Percentiles rank a stretch among this genome's conserved stretches.
Evolutionary conservation across 2,888 invertebrate genomes (phyloP).

Genomic region (Oithona nana): DNA sequence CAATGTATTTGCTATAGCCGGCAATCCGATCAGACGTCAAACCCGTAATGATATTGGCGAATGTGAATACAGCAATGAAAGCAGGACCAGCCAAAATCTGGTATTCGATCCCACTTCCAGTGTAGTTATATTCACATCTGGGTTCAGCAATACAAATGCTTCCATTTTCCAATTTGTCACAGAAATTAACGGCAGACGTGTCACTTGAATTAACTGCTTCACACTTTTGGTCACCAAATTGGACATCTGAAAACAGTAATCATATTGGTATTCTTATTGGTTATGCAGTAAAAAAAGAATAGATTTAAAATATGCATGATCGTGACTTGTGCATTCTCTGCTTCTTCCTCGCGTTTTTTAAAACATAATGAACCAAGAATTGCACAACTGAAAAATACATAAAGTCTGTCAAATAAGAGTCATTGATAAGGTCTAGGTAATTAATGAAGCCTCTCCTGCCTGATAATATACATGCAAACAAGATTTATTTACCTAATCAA

Average conservation of each 20-base stretch:
- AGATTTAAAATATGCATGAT: too few relatives aligned
- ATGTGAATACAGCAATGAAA: constrained; percentile 74
- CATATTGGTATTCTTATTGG: too few relatives aligned
- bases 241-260: constrained; percentile 38
- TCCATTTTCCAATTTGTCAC: constrained; percentile 4
- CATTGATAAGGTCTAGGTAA: too few relatives aligned
- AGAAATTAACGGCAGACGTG: constrained; percentile 15
- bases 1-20: constrained; percentile 17
- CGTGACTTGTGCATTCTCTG: too few relatives aligned
- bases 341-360: too few relatives aligned
- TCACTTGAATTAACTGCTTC: constrained; percentile 28
- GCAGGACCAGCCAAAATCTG: constrained; percentile 79
- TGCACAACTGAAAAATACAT: too few relatives aligned
- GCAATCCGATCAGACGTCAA: constrained; percentile 26
- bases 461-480: too few relatives aligned
- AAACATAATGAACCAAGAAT: too few relatives aligned
- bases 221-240: constrained; percentile 68
- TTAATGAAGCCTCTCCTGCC: too few relatives aligned
- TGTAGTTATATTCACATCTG: constrained; percentile 53
- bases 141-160: constrained; percentile 31
- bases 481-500: too few relatives aligned
- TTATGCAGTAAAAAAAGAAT: too few relatives aligned
- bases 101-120: constrained; percentile 74
- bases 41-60: constrained; percentile 66
- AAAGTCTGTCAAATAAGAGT: too few relatives aligned